These are phyloP conservation scores for Achatina immaculata DNA, from an alignment of 1,140 invertebrate species.

Conservation along the genomic window DNA sequence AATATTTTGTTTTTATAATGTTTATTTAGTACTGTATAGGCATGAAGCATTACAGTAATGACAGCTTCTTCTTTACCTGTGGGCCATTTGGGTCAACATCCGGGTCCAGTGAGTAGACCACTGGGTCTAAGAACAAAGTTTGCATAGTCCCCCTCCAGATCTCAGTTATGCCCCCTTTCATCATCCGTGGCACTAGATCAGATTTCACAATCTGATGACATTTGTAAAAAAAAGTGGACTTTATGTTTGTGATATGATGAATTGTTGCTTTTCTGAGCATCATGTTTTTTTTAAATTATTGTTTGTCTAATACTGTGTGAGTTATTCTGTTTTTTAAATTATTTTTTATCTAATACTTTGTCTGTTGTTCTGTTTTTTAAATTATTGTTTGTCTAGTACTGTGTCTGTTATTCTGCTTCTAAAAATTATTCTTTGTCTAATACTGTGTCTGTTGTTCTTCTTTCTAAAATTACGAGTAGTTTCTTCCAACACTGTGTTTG, in stretches of 20 bases:
- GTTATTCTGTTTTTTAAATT: too few relatives aligned
- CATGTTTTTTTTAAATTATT: not conserved
- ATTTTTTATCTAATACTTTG: too few relatives aligned
- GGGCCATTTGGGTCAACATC: constrained; percentile 46
- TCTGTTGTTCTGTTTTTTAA: too few relatives aligned
- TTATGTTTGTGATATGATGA: not conserved
- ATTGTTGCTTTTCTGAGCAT: not conserved
- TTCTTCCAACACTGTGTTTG: too few relatives aligned
- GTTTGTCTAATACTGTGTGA: not conserved
- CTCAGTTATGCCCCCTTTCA: constrained; percentile 54
- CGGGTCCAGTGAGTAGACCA: constrained; percentile 64
- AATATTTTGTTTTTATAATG: not conserved
- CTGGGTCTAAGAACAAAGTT: constrained; percentile 55
- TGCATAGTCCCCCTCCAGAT: constrained; percentile 52
- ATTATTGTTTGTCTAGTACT: too few relatives aligned
- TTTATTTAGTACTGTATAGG: not conserved
- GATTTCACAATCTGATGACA: constrained; percentile 47
- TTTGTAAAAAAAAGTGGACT: too few relatives aligned
- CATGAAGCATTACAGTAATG: not conserved
- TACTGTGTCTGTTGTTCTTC: too few relatives aligned
- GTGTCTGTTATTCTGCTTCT: too few relatives aligned
- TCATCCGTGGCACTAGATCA: constrained; percentile 57
- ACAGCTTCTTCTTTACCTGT: constrained; percentile 41
- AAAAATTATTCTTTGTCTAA: too few relatives aligned
- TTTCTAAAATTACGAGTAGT: too few relatives aligned